Evolutionary conservation across 1,140 invertebrate genomes (phyloP), one percentile per base, ranked within the genome.

Genomic region (Holotrichia oblita): DNA sequence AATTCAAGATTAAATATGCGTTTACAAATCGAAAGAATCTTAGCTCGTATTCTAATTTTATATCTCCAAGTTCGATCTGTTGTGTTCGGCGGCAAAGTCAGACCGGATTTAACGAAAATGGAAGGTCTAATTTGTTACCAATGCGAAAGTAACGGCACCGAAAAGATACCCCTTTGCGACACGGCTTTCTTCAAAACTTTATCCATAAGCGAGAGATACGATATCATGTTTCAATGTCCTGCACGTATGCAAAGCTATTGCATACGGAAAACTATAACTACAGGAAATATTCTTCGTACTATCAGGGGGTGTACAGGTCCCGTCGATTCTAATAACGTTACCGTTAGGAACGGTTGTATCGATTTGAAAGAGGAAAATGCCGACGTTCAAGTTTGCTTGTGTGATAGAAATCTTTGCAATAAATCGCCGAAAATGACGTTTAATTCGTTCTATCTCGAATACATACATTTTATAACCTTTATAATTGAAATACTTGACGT

Each of bases 161-260:
- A 81, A 64, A 40, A 76, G 24, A 27, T 73, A 72, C 61, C 80
- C 6, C 61, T 80, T 17, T 81, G 80, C 44, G 77, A 81, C 69
- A 72, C 75, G 8, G 12, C 73, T 0, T 76, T 74, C 41, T 80
- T 80, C 48, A 81, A 76, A 77, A 48, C 79, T 27, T 14, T 74
- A 20, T 64, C 73, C 0, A 40, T n/a, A n/a, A 55, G 75, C 14
- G 78, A 81, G 41, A 78, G 77, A 40, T 59, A 59, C 9, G 64
- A 78, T 61, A 77, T 80, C 9, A 64, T 76, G 6, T 69, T 78
- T 72, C 79, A 80, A 24, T 81, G 80, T 27, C 80, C 80, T 4
- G 7, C 20, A 2, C 20, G 12, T 61, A 76, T 59, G n/a, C 73
- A 78, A 40, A 40, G 73, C 69, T 81, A 73, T 74, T 81, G 80